Percentiles rank a stretch among this genome's conserved stretches.
Conservation (phyloP, 2,888 invertebrate genomes). For the Conomelus anceps region DNA sequence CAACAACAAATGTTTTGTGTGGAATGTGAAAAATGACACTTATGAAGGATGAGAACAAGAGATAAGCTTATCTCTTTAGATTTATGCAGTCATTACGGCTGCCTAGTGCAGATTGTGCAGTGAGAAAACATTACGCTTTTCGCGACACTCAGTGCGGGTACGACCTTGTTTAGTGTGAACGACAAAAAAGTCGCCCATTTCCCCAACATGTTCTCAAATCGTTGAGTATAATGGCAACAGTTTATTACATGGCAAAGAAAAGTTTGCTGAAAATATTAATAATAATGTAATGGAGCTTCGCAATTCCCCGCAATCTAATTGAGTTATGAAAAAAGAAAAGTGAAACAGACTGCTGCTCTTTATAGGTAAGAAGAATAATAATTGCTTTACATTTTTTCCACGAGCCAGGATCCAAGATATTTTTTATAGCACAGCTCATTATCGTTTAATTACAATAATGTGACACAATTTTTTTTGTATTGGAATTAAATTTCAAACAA, state of each 20-base stretch:
- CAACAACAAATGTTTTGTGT: not conserved
- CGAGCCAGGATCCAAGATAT: not conserved
- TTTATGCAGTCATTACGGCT: conserved; percentile 11
- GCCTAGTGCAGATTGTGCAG: not conserved
- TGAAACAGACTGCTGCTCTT: not conserved
- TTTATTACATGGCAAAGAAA: not conserved
- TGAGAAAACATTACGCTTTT: not conserved
- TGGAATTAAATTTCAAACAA: no score
- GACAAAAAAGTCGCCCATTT: not conserved
- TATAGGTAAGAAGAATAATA: not conserved
- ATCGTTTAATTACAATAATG: no score
- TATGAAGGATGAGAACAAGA: not conserved
- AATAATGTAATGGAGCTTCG: not conserved
- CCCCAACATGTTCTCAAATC: not conserved
- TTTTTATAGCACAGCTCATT: no score
- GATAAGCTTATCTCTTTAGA: conserved; percentile 13
- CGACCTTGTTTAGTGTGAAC: no score
- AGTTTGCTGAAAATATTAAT: not conserved
- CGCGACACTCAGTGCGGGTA: not conserved
- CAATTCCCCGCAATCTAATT: not conserved
- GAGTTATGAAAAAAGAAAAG: not conserved
- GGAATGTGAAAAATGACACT: not conserved
- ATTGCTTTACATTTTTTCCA: not conserved
- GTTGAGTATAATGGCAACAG: not conserved
- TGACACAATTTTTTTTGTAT: no score